Evolutionary conservation across 2,888 invertebrate species (phyloP).

Genomic region (Eilema sororculum): DNA sequence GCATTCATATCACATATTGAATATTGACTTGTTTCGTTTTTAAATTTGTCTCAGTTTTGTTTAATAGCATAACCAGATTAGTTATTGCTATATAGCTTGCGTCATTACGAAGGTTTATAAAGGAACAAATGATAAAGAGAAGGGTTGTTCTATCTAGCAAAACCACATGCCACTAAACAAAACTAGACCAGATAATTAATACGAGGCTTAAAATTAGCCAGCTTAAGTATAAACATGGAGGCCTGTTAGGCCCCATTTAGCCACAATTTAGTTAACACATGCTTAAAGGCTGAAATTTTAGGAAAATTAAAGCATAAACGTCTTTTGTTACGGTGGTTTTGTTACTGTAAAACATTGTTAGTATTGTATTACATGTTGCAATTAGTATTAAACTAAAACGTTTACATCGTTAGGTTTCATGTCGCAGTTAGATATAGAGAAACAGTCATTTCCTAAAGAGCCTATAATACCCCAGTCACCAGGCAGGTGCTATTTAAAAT

Average conservation of each 20-base stretch:
- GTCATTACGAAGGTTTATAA: neutral
- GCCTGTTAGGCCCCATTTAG: conserved; percentile 6
- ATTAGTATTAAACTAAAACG: conserved; percentile 22
- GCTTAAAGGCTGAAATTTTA: conserved; percentile 3
- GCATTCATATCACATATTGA: too few relatives aligned
- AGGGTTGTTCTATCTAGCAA: neutral
- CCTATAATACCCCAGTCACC: too few relatives aligned
- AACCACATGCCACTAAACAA: conserved; percentile 7
- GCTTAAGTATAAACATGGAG: conserved; percentile 6
- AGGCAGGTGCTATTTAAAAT: too few relatives aligned
- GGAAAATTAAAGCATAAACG: conserved; percentile 7
- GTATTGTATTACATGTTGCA: conserved; percentile 26
- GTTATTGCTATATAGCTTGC: neutral
- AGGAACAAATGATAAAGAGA: neutral
- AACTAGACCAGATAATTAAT: conserved; percentile 7
- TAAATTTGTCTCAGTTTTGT: too few relatives aligned
- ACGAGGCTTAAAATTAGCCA: neutral
- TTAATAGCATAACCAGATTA: too few relatives aligned
- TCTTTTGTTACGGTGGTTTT: conserved; percentile 23
- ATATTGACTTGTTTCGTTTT: too few relatives aligned
- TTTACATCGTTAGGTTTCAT: conserved; percentile 19
- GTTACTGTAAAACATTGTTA: conserved; percentile 10
- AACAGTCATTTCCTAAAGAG: neutral
- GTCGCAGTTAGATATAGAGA: neutral
- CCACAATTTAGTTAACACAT: conserved; percentile 3